Percentiles rank a stretch among this genome's conserved stretches.
Conservation (phyloP, 2,113 vertebrate genomes). For the Phyllostomus discolor region DNA sequence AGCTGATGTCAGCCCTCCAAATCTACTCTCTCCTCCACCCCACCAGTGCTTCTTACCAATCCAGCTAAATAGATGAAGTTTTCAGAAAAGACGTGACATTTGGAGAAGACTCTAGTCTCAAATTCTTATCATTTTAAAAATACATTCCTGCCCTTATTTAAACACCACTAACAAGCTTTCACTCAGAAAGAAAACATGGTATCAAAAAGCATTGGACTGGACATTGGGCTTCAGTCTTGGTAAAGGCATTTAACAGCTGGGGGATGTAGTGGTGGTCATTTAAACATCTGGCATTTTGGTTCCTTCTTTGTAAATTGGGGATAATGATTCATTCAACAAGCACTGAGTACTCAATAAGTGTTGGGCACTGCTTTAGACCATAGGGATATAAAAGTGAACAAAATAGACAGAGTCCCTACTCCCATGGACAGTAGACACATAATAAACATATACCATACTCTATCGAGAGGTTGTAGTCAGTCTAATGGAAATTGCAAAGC, state of each 20-base stretch:
- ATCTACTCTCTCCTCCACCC: neutral
- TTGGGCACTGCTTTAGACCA: neutral
- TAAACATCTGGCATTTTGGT: neutral
- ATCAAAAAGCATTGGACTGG: neutral
- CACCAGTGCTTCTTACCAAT: neutral
- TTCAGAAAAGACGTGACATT: neutral
- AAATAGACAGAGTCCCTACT: neutral
- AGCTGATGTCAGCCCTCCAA: neutral
- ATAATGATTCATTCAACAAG: neutral
- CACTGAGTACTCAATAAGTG: neutral
- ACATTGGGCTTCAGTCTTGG: neutral
- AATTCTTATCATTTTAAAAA: neutral
- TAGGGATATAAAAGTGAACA: neutral
- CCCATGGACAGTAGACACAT: neutral
- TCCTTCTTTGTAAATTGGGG: neutral
- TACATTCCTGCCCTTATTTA: neutral
- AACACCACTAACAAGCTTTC: neutral
- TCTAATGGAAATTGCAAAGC: neutral
- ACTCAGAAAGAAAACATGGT: neutral
- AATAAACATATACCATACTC: neutral
- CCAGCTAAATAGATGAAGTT: neutral
- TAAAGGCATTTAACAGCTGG: neutral
- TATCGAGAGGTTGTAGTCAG: neutral
- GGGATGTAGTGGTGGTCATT: neutral
- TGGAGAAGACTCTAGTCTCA: neutral